Percentiles rank a stretch among this genome's conserved stretches.
Evolutionary conservation across 2,888 invertebrate species (phyloP).

Genomic region (Harpagoxenus sublaevis): DNA sequence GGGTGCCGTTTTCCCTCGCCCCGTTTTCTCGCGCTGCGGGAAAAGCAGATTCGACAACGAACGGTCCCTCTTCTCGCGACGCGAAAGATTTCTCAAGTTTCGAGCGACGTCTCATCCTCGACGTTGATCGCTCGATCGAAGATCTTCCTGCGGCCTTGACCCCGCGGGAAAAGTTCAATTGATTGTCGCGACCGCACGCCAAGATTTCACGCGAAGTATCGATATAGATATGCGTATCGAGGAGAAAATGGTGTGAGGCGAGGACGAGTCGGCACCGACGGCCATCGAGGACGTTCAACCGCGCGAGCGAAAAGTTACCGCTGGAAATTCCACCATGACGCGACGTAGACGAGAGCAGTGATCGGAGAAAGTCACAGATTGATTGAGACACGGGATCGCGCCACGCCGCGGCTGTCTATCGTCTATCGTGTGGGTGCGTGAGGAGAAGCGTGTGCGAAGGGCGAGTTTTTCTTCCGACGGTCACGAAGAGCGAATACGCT

Average conservation of each 20-base stretch:
- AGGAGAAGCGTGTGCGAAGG: background rate
- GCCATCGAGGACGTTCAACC: conserved; percentile 4
- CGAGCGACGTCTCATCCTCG: background rate
- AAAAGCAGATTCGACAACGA: background rate
- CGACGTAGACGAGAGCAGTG: conserved; percentile 26
- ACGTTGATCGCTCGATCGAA: conserved; percentile 1
- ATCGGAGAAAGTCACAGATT: conserved; percentile 28
- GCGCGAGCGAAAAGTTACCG: conserved; percentile 15
- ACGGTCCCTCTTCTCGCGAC: background rate
- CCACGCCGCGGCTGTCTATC: too few relatives aligned
- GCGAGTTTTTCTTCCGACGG: conserved; percentile 31
- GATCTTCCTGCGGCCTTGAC: background rate
- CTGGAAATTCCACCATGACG: conserved; percentile 18
- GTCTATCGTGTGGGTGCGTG: background rate
- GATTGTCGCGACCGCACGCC: background rate
- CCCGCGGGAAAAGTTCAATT: conserved; percentile 8
- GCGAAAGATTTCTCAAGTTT: background rate
- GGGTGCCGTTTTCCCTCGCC: background rate
- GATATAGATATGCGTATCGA: background rate
- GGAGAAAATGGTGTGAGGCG: background rate
- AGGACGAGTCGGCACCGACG: background rate
- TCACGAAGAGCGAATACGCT: conserved; percentile 48
- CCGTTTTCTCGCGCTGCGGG: background rate
- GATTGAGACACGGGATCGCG: background rate
- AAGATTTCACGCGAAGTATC: background rate